Evolutionary conservation across 1,140 invertebrate genomes (phyloP).

Genomic region (Zaprionus camerounensis): DNA sequence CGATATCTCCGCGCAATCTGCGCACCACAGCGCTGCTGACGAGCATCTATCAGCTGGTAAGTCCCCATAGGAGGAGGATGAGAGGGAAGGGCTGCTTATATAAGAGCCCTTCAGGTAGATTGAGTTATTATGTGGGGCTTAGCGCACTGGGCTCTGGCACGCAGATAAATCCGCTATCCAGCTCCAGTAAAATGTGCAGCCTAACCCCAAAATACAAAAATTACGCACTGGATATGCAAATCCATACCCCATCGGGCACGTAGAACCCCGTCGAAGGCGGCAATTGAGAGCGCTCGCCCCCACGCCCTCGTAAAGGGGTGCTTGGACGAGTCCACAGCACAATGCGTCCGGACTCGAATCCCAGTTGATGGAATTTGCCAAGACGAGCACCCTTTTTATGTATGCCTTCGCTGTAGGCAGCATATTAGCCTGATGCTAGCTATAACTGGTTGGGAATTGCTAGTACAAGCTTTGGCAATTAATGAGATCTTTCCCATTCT

Average conservation of each 20-base stretch:
- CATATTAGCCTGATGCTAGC: neutral
- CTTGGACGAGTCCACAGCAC: conserved; percentile 58
- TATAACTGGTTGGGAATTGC: conserved; percentile 64
- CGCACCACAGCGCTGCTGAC: conserved; percentile 76
- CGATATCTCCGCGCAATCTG: conserved; percentile 74
- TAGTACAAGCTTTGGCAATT: neutral
- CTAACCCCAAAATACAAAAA: conserved; percentile 70
- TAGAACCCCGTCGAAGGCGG: conserved; percentile 55
- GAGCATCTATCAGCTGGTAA: conserved; percentile 81
- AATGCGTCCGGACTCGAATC: conserved; percentile 67
- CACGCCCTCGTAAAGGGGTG: conserved; percentile 19
- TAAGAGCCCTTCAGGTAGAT: neutral
- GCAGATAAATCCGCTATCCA: conserved; percentile 56
- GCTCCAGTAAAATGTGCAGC: conserved; percentile 46
- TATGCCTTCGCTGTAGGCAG: rapidly evolving
- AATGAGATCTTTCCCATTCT: neutral
- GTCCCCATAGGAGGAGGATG: conserved; percentile 16
- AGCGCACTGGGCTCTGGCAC: conserved; percentile 61
- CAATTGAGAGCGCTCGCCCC: conserved; percentile 63
- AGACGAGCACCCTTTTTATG: conserved; percentile 79
- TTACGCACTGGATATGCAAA: conserved; percentile 84
- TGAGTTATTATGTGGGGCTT: conserved; percentile 50
- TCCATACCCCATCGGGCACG: conserved; percentile 81
- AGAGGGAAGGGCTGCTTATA: no score
- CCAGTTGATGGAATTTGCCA: conserved; percentile 33